Percentiles rank a stretch among this genome's conserved stretches.
Evolutionary conservation across 2,113 vertebrate species (phyloP).

Genomic region (Campylomormyrus tamandua): DNA sequence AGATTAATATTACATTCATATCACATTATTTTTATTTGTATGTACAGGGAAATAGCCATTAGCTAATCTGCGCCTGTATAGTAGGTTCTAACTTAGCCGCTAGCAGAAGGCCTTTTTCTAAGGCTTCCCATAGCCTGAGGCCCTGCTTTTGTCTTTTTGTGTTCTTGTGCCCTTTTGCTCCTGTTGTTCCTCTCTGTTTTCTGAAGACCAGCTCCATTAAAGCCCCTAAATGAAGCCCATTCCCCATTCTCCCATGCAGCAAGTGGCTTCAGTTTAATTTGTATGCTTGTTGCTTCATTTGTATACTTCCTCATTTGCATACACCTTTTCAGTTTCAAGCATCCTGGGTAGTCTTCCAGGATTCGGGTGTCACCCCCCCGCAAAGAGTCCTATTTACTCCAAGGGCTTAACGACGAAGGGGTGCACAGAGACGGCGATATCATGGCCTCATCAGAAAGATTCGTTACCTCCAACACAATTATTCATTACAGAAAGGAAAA

Average conservation of each 20-base stretch:
- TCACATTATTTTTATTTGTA: not conserved
- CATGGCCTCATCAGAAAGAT: not conserved
- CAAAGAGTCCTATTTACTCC: not conserved
- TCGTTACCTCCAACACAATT: constrained; percentile 11
- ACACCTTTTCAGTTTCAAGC: not conserved
- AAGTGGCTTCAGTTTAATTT: not conserved
- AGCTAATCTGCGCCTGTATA: not conserved
- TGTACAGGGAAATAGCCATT: not conserved
- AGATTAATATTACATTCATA: not conserved
- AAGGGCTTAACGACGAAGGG: not conserved
- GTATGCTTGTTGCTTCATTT: not conserved
- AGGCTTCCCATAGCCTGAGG: not conserved
- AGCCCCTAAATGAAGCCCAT: not conserved
- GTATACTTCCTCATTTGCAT: not conserved
- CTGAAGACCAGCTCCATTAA: not conserved
- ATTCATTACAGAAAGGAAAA: not conserved
- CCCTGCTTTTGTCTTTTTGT: not conserved
- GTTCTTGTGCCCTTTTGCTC: not conserved
- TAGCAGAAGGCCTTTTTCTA: not conserved
- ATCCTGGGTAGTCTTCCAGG: not conserved
- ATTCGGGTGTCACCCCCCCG: not conserved
- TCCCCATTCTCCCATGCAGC: not conserved
- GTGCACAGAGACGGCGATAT: not conserved
- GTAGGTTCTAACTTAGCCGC: not conserved
- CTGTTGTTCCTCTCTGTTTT: not conserved